These are phyloP conservation scores for Labeo catla DNA, from an alignment of 2,113 vertebrate genomes.

Conservation along the genomic window DNA sequence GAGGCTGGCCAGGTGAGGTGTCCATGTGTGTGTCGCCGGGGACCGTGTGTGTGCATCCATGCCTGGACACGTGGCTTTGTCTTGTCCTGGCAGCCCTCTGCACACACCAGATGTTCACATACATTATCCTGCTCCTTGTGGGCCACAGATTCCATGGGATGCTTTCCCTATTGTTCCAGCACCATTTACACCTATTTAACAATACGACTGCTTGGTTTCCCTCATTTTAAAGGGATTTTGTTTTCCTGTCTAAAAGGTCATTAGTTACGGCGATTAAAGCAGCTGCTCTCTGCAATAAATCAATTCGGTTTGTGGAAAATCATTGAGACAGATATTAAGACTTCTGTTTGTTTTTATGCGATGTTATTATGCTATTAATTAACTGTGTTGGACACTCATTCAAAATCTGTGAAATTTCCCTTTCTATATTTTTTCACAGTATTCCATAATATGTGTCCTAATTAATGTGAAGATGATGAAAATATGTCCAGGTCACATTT, in stretches of 20 bases:
- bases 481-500: too few species aligned
- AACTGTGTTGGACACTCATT: neutral
- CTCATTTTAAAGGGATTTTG: slow-evolving; percentile 55
- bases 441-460: neutral
- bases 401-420: neutral
- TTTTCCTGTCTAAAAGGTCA: slow-evolving; percentile 13
- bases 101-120: slow-evolving; percentile 79
- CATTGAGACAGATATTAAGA: neutral
- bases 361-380: neutral
- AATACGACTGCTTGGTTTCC: slow-evolving; percentile 64
- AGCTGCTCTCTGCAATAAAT: slow-evolving; percentile 35
- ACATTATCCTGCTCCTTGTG: slow-evolving; percentile 78
- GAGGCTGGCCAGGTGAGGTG: slow-evolving; percentile 56
- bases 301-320: slow-evolving; percentile 20
- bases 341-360: slow-evolving; percentile 10
- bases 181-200: slow-evolving; percentile 53
- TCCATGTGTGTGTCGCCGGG: slow-evolving; percentile 44
- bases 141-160: slow-evolving; percentile 67
- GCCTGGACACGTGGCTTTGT: slow-evolving; percentile 79
- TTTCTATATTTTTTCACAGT: neutral
- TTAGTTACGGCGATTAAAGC: slow-evolving; percentile 19
- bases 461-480: neutral
- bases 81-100: slow-evolving; percentile 77
- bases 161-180: slow-evolving; percentile 63
- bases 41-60: slow-evolving; percentile 55